These are phyloP conservation scores for Macroglossus sobrinus DNA, from an alignment of 2,113 vertebrate species.

Conservation along the genomic window DNA sequence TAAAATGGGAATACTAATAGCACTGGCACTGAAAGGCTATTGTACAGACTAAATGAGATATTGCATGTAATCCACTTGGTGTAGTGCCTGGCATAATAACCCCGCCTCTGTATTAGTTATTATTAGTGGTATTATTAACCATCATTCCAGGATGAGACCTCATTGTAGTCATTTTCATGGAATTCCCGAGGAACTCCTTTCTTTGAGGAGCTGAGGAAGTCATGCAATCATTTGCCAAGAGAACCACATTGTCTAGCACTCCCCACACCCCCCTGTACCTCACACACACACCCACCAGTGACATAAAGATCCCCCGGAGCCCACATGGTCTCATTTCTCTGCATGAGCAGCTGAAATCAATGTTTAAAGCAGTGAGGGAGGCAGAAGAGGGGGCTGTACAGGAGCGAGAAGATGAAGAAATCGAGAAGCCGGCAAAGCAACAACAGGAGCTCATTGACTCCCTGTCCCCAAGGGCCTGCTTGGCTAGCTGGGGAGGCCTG, in stretches of 20 bases:
- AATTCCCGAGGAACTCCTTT: not conserved
- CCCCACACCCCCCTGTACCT: not conserved
- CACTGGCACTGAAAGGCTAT: not conserved
- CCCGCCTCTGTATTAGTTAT: not conserved
- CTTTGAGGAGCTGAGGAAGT: not conserved
- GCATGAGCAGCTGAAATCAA: not conserved
- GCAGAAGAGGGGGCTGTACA: not conserved
- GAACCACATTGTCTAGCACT: not conserved
- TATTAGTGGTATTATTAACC: not conserved
- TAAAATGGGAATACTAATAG: not conserved
- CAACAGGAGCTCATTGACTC: slow-evolving; percentile 73
- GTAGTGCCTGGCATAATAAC: not conserved
- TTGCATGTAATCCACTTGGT: not conserved
- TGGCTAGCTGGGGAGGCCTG: slow-evolving; percentile 82
- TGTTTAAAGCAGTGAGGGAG: not conserved
- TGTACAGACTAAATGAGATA: not conserved
- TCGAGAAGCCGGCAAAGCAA: slow-evolving; percentile 54
- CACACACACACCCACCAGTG: not conserved
- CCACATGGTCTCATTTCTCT: not conserved
- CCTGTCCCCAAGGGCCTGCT: slow-evolving; percentile 71
- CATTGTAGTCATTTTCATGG: not conserved
- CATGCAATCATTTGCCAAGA: not conserved
- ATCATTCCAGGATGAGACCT: not conserved
- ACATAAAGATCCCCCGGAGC: slow-evolving; percentile 6
- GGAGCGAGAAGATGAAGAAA: slow-evolving; percentile 71